Base-by-base conservation (phyloP, 2,113 vertebrate species). In the Halcyon malimbica region DNA sequence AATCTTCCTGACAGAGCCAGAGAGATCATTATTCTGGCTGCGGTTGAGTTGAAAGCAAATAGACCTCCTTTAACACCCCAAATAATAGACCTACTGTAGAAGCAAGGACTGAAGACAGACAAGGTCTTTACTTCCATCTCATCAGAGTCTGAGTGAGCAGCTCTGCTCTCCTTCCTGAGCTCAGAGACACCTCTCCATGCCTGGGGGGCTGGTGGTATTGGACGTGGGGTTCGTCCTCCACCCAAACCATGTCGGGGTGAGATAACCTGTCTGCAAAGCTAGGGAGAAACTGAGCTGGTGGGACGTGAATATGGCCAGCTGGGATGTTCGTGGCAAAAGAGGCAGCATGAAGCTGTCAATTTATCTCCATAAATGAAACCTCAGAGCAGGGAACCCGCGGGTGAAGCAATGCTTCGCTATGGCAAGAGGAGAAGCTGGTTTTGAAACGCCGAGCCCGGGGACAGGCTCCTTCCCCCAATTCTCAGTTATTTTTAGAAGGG, bases 161-260 rank as follows among this genome's bases (percentile, higher is more conserved):
- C 67, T 93, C 78, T 88, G 18, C 20, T 29, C 35, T 85, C 16
- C 62, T 92, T 79, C 85, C 53, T 3, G 5, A 83, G 69, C 5
- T 1, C 12, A 6, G 46, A 56, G 83, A 37, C 0, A 1, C 67
- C 68, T 87, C 35, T 42, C 48, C 2, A 0, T 46, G 74, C 57
- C 39, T 46, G 57, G 13, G 46, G 11, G 17, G 5, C 11, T 0
- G 1, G 20, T 2, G 3, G 3, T 0, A 0, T 24, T 6, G 5
- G 39, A 39, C 2, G 3, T 19, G 31, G 18, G 9, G 5, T 63
- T 31, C 73, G 41, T 63, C n/a, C 51, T 83, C 37, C 56, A 35
- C 44, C 13, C 67, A 57, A 7, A 50, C 28, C 33, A 16, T 20
- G 26, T 2, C 0, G 8, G 44, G 50, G 23, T 53, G 59, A 53